A percentile compares a stretch with the other conserved stretches of the same genome.
phyloP scores from a whole-genome alignment of 1,140 invertebrate species.

The Polypedilum pembai region DNA sequence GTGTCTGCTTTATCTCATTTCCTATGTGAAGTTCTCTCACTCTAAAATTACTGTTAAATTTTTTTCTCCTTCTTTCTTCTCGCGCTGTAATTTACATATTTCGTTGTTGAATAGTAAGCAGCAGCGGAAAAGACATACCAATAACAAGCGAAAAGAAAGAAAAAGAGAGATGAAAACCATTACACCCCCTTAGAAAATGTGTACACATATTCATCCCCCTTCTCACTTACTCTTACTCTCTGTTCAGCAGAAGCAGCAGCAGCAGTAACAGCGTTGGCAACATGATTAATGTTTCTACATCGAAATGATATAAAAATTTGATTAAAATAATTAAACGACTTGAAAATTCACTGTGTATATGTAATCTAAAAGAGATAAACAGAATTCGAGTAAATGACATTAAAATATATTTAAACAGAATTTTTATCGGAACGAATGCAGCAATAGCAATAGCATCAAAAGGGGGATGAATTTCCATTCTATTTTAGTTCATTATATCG shows the following conservation, averaged over 20 bases:
- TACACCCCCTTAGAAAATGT: neutral
- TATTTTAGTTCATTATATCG: neutral
- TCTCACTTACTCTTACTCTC: neutral
- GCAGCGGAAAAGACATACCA: neutral
- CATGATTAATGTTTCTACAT: conserved; percentile 27
- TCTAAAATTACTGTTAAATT: neutral
- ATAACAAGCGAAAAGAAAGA: conserved; percentile 7
- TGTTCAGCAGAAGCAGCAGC: neutral
- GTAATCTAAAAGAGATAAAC: conserved; percentile 18
- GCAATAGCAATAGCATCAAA: neutral
- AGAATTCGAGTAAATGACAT: conserved; percentile 12
- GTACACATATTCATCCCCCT: neutral
- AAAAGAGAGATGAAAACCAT: neutral
- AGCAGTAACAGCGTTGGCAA: neutral
- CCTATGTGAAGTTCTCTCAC: neutral
- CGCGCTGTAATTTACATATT: neutral
- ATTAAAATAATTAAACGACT: conserved; percentile 28
- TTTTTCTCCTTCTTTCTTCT: neutral
- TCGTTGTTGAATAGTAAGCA: neutral
- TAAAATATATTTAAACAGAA: neutral
- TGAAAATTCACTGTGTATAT: conserved; percentile 8
- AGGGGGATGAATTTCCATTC: neutral
- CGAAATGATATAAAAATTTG: conserved; percentile 27
- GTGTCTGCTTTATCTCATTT: conserved; percentile 12
- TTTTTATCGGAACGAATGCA: too few relatives aligned